Conservation (phyloP, 2,113 vertebrate species). For the Nannospalax galili region DNA sequence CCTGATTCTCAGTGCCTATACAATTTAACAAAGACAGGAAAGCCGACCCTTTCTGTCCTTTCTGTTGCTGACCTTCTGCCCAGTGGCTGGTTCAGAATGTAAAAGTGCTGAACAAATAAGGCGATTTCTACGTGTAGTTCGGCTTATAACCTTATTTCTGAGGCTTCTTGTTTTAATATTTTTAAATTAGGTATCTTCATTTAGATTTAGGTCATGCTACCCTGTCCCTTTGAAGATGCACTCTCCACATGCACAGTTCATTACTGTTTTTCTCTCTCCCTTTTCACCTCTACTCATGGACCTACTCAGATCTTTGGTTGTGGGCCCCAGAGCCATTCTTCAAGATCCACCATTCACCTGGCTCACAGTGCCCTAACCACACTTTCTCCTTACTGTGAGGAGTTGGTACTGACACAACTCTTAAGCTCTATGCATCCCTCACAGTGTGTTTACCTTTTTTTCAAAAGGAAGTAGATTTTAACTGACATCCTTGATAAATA, state of each 20-base stretch:
- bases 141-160: not conserved
- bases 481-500: constrained; percentile 45
- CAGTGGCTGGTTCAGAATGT: not conserved
- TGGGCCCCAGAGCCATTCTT: not conserved
- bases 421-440: not conserved
- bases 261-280: not conserved
- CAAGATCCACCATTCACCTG: too few species aligned
- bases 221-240: not conserved
- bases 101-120: not conserved
- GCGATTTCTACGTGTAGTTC: not conserved
- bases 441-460: not conserved
- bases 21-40: not conserved
- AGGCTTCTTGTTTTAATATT: not conserved
- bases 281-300: not conserved
- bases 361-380: fast-evolving
- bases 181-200: not conserved
- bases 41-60: too few species aligned
- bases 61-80: not conserved
- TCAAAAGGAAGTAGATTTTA: constrained; percentile 47
- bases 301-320: not conserved
- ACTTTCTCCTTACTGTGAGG: not conserved
- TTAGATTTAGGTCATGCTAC: not conserved
- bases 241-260: not conserved
- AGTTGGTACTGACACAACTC: too few species aligned
- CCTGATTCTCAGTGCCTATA: not conserved